A percentile compares a stretch with the other conserved stretches of the same genome.
phyloP scores from a whole-genome alignment of 1,140 invertebrate genomes.

The Polypedilum pembai region DNA sequence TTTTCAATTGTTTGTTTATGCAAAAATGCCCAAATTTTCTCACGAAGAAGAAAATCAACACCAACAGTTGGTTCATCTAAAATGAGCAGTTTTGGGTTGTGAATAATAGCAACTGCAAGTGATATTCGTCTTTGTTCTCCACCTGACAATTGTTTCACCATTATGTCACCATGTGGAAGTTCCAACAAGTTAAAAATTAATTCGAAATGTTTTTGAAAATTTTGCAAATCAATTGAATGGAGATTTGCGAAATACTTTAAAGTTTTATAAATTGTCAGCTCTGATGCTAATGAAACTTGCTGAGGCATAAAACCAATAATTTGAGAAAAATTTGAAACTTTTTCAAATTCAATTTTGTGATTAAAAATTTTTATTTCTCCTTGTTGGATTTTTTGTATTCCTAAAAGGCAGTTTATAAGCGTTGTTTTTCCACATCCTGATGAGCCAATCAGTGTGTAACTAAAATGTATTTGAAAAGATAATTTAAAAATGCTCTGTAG shows the following conservation, averaged over 20 bases:
- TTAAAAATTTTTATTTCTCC: constrained; percentile 70
- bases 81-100: constrained; percentile 73
- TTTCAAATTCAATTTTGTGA: constrained; percentile 57
- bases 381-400: constrained; percentile 56
- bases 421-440: constrained; percentile 62
- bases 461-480: no score
- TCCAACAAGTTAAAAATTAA: constrained; percentile 59
- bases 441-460: neutral
- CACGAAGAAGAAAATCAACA: constrained; percentile 73
- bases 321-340: constrained; percentile 62
- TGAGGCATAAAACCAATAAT: constrained; percentile 72
- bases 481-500: no score
- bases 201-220: no score
- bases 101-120: constrained; percentile 70
- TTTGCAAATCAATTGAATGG: constrained; percentile 56
- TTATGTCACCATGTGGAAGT: constrained; percentile 50
- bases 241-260: constrained; percentile 77
- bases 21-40: constrained; percentile 80
- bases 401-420: constrained; percentile 69
- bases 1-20: constrained; percentile 55
- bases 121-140: constrained; percentile 78
- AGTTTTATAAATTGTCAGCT: constrained; percentile 72
- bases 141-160: constrained; percentile 64
- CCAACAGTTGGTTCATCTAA: constrained; percentile 85
- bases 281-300: constrained; percentile 71